Conservation (phyloP, 2,888 invertebrate species). For the Drosophila prolongata region DNA sequence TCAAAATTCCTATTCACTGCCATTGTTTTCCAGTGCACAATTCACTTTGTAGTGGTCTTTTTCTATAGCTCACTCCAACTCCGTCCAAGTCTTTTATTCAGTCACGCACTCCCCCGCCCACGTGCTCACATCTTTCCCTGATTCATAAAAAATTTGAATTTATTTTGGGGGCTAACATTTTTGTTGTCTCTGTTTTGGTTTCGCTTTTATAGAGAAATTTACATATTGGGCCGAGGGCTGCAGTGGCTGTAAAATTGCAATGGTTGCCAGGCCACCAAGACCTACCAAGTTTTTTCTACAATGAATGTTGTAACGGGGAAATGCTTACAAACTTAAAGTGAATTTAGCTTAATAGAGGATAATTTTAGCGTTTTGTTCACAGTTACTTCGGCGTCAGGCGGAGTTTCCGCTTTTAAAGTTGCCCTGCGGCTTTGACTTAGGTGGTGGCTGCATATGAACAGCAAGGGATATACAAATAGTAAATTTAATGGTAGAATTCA, state of each 20-base stretch:
- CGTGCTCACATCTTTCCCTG: slow-evolving; percentile 46
- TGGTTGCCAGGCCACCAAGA: slow-evolving; percentile 18
- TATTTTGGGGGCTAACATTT: slow-evolving; percentile 48
- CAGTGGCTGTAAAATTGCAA: slow-evolving; percentile 30
- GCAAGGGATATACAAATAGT: neutral
- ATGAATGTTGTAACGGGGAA: slow-evolving; percentile 25
- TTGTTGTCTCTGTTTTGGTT: slow-evolving; percentile 44
- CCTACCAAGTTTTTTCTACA: slow-evolving; percentile 20
- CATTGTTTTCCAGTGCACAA: slow-evolving; percentile 1
- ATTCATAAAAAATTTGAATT: slow-evolving; percentile 74
- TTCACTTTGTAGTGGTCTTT: slow-evolving; percentile 10
- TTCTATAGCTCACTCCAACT: slow-evolving; percentile 9
- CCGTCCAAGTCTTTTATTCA: slow-evolving; percentile 37
- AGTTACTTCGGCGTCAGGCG: slow-evolving; percentile 14
- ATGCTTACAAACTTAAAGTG: slow-evolving; percentile 24
- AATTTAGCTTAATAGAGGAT: slow-evolving; percentile 29
- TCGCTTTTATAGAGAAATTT: slow-evolving; percentile 34
- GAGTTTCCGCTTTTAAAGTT: slow-evolving; percentile 14
- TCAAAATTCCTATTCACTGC: too few relatives aligned
- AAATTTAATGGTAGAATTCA: too few relatives aligned
- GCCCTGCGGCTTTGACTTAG: neutral
- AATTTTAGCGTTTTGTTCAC: slow-evolving; percentile 22
- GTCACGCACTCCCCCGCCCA: slow-evolving; percentile 50
- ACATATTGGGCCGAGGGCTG: slow-evolving; percentile 37
- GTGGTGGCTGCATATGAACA: neutral